These are phyloP conservation scores for Bembecia ichneumoniformis DNA, from an alignment of 2,888 invertebrate species.

Conservation along the genomic window DNA sequence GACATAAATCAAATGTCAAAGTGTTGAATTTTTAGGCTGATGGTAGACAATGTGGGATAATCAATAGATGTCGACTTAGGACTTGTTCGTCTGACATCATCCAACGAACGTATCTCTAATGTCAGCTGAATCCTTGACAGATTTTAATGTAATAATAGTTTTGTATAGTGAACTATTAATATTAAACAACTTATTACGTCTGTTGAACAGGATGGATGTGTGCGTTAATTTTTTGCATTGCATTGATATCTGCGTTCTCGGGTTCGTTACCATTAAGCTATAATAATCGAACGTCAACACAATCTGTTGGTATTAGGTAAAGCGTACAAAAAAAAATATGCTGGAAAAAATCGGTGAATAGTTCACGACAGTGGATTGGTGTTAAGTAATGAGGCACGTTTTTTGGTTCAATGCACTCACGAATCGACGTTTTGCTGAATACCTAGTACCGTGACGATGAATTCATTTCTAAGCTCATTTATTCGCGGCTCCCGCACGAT, in stretches of 20 bases:
- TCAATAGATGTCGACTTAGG: conserved; percentile 46
- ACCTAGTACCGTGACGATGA: conserved; percentile 47
- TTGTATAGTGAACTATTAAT: background rate
- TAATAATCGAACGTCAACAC: conserved; percentile 38
- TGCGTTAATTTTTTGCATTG: background rate
- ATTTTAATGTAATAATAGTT: conserved; percentile 7
- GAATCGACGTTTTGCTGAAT: conserved; percentile 55
- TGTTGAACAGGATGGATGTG: background rate
- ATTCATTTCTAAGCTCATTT: conserved; percentile 45
- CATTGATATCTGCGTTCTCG: background rate
- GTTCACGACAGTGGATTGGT: conserved; percentile 50
- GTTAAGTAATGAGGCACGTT: conserved; percentile 65
- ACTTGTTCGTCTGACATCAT: conserved; percentile 14
- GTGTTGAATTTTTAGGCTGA: conserved; percentile 42
- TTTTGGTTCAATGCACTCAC: conserved; percentile 67
- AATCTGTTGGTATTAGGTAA: conserved; percentile 43
- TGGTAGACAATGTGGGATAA: conserved; percentile 42
- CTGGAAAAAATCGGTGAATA: conserved; percentile 45
- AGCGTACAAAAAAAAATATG: conserved; percentile 34
- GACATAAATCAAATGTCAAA: conserved; percentile 65
- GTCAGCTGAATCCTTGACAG: conserved; percentile 37
- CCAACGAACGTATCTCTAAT: conserved; percentile 16
- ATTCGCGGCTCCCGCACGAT: conserved; percentile 39
- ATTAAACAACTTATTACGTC: background rate
- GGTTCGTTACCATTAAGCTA: conserved; percentile 10